phyloP scores from a whole-genome alignment of 2,113 vertebrate genomes.

The Hippocampus comes region DNA sequence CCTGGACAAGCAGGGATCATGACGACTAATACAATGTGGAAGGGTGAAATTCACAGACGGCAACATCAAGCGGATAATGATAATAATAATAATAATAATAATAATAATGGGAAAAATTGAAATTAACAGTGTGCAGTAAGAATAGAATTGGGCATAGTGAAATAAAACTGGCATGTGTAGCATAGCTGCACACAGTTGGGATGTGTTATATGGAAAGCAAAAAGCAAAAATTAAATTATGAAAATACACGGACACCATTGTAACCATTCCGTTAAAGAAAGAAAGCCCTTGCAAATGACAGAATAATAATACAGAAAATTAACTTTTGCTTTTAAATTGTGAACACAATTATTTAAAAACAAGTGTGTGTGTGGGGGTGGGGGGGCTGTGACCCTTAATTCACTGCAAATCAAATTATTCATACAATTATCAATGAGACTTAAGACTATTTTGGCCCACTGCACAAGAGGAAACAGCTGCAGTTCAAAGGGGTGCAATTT shows the following conservation, averaged over 20 bases:
- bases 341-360: not conserved
- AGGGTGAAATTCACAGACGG: not conserved
- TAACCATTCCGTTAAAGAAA: not conserved
- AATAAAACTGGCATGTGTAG: not conserved
- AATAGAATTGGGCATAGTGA: not conserved
- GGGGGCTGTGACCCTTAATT: too few relatives aligned
- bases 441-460: too few relatives aligned
- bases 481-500: too few relatives aligned
- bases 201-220: not conserved
- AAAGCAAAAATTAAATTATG: not conserved
- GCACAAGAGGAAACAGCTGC: too few relatives aligned
- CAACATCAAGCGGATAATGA: not conserved
- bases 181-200: not conserved
- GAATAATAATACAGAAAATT: not conserved
- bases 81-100: not conserved
- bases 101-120: not conserved
- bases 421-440: too few relatives aligned
- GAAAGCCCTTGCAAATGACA: not conserved
- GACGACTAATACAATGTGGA: constrained; percentile 17
- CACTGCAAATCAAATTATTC: too few relatives aligned
- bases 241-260: not conserved
- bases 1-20: constrained; percentile 3
- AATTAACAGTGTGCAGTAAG: not conserved
- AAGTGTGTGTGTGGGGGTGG: too few relatives aligned
- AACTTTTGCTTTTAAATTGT: not conserved